These are phyloP conservation scores for Whitmania pigra DNA, from an alignment of 1,140 invertebrate species.

Conservation along the genomic window DNA sequence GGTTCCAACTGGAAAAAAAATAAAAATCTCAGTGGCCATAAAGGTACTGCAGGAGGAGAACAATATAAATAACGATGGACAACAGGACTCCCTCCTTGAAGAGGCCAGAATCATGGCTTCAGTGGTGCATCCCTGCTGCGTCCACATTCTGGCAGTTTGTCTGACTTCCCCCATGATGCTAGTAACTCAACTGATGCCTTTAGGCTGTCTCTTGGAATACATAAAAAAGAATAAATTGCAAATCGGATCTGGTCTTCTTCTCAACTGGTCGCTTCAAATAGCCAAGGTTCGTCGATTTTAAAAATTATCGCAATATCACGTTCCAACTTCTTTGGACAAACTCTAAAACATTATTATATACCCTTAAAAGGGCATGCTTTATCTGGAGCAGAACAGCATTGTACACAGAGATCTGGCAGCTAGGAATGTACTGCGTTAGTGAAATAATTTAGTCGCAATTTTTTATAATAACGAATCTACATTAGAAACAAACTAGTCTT, in stretches of 20 bases:
- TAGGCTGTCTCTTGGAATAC: slow-evolving; percentile 88
- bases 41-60: slow-evolving; percentile 45
- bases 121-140: slow-evolving; percentile 84
- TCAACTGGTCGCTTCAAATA: slow-evolving; percentile 97
- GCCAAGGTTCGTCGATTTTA: slow-evolving; percentile 52
- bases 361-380: slow-evolving; percentile 67
- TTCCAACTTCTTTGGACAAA: neutral
- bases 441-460: no score
- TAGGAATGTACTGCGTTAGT: slow-evolving; percentile 66
- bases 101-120: slow-evolving; percentile 98
- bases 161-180: slow-evolving; percentile 94
- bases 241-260: slow-evolving; percentile 81
- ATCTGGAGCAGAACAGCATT: slow-evolving; percentile 80
- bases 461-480: no score
- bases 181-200: slow-evolving; percentile 89
- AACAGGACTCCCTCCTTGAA: slow-evolving; percentile 52
- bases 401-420: slow-evolving; percentile 93
- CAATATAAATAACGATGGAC: slow-evolving; percentile 66
- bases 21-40: slow-evolving; percentile 16
- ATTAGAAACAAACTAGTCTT: no score
- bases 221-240: slow-evolving; percentile 80
- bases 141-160: slow-evolving; percentile 86
- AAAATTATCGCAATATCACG: no score
- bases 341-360: neutral
- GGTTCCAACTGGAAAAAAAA: slow-evolving; percentile 5